Conservation (phyloP, 2,113 vertebrate genomes). For the Anarrhichthys ocellatus region DNA sequence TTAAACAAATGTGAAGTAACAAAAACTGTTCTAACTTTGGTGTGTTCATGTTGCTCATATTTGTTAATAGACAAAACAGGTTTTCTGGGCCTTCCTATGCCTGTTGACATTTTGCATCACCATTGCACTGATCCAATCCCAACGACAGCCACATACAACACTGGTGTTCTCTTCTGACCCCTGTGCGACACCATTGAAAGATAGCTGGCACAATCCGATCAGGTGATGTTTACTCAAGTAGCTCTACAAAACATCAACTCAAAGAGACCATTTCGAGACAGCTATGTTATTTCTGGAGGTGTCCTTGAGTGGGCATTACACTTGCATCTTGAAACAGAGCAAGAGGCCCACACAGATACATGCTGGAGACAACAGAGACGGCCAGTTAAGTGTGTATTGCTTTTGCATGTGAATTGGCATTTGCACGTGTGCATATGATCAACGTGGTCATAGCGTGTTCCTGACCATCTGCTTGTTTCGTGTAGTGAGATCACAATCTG, state of each 20-base stretch:
- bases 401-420: neutral
- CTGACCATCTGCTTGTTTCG: slow-evolving; percentile 32
- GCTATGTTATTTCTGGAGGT: neutral
- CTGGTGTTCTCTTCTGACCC: neutral
- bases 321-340: neutral
- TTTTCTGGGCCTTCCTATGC: neutral
- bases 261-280: neutral
- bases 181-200: neutral
- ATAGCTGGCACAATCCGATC: neutral
- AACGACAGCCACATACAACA: neutral
- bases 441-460: slow-evolving; percentile 2
- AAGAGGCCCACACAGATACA: neutral
- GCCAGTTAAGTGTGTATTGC: neutral
- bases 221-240: neutral
- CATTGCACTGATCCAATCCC: neutral
- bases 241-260: neutral
- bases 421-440: neutral
- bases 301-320: neutral
- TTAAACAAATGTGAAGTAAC: neutral
- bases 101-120: neutral
- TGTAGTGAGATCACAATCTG: slow-evolving; percentile 26
- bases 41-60: neutral
- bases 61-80: neutral
- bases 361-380: neutral
- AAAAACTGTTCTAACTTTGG: neutral